Percentiles rank a stretch among this genome's conserved stretches.
Conservation (phyloP, 2,797 vertebrate genomes). For the Rhynchonycteris naso region DNA sequence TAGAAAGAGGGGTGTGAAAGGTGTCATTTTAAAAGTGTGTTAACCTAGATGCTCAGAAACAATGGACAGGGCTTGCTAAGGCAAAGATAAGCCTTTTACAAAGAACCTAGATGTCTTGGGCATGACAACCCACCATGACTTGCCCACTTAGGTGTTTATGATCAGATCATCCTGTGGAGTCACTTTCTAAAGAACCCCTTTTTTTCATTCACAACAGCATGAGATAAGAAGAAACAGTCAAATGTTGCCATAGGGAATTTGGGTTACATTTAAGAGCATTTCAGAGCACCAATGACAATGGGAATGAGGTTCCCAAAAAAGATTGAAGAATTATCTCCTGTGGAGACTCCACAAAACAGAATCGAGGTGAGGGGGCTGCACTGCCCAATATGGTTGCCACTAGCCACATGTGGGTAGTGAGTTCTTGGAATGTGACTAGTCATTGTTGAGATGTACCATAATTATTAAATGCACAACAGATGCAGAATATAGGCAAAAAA, state of each 20-base stretch:
- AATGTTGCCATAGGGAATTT: not conserved
- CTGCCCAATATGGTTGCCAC: not conserved
- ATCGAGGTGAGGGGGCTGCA: not conserved
- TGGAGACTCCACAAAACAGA: not conserved
- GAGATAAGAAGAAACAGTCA: not conserved
- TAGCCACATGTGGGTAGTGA: not conserved
- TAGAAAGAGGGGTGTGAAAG: not conserved
- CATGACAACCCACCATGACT: not conserved
- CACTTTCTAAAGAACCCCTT: not conserved
- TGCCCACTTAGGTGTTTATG: not conserved
- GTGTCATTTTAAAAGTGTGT: not conserved
- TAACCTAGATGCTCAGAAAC: not conserved
- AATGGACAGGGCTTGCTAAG: not conserved
- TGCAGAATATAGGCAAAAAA: not conserved
- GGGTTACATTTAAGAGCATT: constrained; percentile 1
- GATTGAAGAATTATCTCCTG: not conserved
- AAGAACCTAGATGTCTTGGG: not conserved
- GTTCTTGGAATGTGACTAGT: not conserved
- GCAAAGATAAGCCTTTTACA: not conserved
- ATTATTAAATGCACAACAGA: not conserved
- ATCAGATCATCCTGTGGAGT: not conserved
- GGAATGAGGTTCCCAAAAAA: not conserved
- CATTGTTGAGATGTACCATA: not conserved
- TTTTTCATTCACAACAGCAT: not conserved
- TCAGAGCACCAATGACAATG: not conserved